phyloP scores from a whole-genome alignment of 2,797 vertebrate genomes.

The Schizopygopsis malacanthus region DNA sequence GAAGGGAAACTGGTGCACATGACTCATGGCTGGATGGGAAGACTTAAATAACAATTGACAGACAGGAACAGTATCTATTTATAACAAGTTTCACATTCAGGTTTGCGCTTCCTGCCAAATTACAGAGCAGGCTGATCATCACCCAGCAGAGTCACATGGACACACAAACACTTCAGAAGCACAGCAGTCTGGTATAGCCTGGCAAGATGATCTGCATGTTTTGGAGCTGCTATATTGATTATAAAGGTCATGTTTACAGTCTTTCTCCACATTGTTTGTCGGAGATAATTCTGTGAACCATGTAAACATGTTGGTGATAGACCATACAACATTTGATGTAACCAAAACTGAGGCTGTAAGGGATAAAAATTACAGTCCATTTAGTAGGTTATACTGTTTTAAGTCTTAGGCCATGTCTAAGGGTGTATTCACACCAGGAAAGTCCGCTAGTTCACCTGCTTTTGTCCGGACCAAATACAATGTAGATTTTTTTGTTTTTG shows the following conservation, averaged over 20 bases:
- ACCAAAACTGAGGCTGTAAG: not conserved
- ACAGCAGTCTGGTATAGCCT: not conserved
- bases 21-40: conserved; percentile 46
- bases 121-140: conserved; percentile 53
- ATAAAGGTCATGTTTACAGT: not conserved
- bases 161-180: conserved; percentile 50
- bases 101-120: conserved; percentile 76
- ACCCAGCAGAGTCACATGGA: conserved; percentile 64
- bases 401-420: not conserved
- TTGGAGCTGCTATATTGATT: not conserved
- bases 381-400: not conserved
- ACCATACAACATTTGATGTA: not conserved
- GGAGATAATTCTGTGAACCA: not conserved
- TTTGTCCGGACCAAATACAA: too few species aligned
- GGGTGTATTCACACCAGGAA: too few species aligned
- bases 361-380: not conserved
- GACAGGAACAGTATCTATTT: conserved; percentile 75
- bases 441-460: too few species aligned
- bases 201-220: not conserved
- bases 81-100: conserved; percentile 76
- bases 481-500: too few species aligned
- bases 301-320: not conserved
- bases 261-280: too few species aligned
- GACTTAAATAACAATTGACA: conserved; percentile 56
- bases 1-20: conserved; percentile 50